Evolutionary conservation across 1,140 invertebrate genomes (phyloP).

Genomic region (Heterodera carotae): DNA sequence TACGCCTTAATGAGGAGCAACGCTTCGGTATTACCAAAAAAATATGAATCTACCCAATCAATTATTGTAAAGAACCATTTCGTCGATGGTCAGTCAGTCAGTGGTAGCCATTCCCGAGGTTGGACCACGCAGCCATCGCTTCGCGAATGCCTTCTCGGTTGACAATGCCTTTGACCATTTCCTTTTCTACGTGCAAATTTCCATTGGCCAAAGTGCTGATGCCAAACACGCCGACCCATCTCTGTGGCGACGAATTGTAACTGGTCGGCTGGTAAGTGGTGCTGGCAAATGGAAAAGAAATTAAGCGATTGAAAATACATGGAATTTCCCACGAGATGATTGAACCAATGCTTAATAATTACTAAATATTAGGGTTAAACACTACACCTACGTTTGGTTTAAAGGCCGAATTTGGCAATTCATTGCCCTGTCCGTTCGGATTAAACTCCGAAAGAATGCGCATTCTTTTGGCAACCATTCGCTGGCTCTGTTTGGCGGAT

Average conservation of each 20-base stretch:
- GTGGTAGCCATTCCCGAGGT: conserved; percentile 2
- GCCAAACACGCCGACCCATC: conserved; percentile 12
- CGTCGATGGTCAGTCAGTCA: too few relatives aligned
- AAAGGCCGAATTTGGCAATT: conserved; percentile 9
- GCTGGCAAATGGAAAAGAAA: not conserved
- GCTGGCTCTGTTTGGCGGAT: conserved; percentile 7
- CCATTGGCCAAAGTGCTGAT: not conserved
- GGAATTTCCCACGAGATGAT: too few relatives aligned
- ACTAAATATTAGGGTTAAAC: too few relatives aligned
- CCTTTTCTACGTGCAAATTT: not conserved
- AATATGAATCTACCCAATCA: too few relatives aligned
- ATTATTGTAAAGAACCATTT: too few relatives aligned
- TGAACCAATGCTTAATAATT: too few relatives aligned
- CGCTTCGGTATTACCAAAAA: too few relatives aligned
- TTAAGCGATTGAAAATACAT: too few relatives aligned
- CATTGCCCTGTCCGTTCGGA: conserved; percentile 17
- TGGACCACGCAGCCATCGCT: not conserved
- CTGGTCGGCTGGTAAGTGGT: not conserved
- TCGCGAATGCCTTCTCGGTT: not conserved
- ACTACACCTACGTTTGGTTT: not conserved
- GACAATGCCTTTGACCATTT: conserved; percentile 9
- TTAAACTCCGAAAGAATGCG: conserved; percentile 2
- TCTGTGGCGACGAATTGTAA: conserved; percentile 21
- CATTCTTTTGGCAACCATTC: conserved; percentile 18
- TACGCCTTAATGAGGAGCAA: too few relatives aligned